phyloP scores from a whole-genome alignment of 2,888 invertebrate species.

The Punctoribates punctum region DNA sequence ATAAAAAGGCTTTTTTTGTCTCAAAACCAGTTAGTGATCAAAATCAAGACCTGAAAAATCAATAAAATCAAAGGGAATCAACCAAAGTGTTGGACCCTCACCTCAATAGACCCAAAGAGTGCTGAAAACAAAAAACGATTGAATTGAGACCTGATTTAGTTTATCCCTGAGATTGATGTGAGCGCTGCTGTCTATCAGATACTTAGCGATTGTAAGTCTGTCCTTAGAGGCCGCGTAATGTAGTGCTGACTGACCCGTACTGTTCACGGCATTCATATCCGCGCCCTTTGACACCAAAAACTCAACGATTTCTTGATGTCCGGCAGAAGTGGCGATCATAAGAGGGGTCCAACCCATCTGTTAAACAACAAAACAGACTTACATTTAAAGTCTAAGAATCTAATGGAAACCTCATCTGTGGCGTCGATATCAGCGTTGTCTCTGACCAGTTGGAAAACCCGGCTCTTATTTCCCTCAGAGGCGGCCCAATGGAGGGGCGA shows the following conservation, averaged over 20 bases:
- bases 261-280: constrained; percentile 67
- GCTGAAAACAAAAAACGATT: too few relatives aligned
- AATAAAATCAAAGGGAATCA: too few relatives aligned
- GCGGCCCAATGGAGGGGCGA: constrained; percentile 71
- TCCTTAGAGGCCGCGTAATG: constrained; percentile 84
- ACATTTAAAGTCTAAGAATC: background rate
- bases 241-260: constrained; percentile 71
- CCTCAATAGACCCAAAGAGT: too few relatives aligned
- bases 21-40: too few relatives aligned
- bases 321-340: constrained; percentile 74
- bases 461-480: constrained; percentile 69
- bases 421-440: constrained; percentile 66
- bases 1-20: too few relatives aligned
- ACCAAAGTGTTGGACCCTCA: too few relatives aligned
- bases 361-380: constrained; percentile 11
- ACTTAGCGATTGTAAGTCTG: constrained; percentile 62
- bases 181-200: constrained; percentile 47
- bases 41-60: too few relatives aligned
- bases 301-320: constrained; percentile 65
- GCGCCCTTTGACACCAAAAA: constrained; percentile 66
- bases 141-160: constrained; percentile 3
- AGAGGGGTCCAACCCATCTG: constrained; percentile 65
- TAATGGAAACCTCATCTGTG: constrained; percentile 63
- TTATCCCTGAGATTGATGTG: constrained; percentile 39
- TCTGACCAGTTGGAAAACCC: constrained; percentile 67